Percentiles rank a stretch among this genome's conserved stretches.
These are phyloP conservation scores for Armadillidium nasatum DNA, from an alignment of 1,140 invertebrate genomes.

Conservation along the genomic window DNA sequence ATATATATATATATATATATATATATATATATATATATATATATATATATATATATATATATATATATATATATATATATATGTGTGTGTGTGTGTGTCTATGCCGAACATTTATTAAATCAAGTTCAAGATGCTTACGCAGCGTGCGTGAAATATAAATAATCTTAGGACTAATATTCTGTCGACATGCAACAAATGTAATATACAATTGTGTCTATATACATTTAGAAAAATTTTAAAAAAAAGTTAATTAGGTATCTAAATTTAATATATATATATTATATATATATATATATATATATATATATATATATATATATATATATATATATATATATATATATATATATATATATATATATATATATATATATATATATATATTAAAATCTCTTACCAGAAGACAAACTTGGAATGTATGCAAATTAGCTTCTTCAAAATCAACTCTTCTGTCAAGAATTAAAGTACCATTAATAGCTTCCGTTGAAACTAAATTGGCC, in stretches of 20 bases:
- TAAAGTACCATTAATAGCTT: conserved; percentile 18
- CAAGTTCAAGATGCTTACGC: too few species aligned
- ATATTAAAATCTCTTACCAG: conserved; percentile 16
- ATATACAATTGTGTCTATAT: too few species aligned
- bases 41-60: background rate
- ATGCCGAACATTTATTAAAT: too few species aligned
- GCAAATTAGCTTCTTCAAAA: conserved; percentile 22
- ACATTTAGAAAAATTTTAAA: too few species aligned
- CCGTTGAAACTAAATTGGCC: conserved; percentile 20
- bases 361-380: background rate
- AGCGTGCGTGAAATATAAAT: too few species aligned
- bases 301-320: background rate
- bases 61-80: background rate
- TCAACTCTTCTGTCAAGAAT: conserved; percentile 15
- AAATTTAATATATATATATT: too few species aligned
- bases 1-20: conserved; percentile 8
- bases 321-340: background rate
- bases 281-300: too few species aligned
- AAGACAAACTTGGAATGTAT: conserved; percentile 27
- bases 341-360: background rate
- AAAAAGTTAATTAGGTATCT: too few species aligned
- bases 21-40: background rate
- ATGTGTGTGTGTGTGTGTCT: too few species aligned
- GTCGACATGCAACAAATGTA: too few species aligned
- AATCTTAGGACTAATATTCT: too few species aligned